Evolutionary conservation across 2,888 invertebrate species (phyloP).

Genomic region (Oegoconia quadripuncta): DNA sequence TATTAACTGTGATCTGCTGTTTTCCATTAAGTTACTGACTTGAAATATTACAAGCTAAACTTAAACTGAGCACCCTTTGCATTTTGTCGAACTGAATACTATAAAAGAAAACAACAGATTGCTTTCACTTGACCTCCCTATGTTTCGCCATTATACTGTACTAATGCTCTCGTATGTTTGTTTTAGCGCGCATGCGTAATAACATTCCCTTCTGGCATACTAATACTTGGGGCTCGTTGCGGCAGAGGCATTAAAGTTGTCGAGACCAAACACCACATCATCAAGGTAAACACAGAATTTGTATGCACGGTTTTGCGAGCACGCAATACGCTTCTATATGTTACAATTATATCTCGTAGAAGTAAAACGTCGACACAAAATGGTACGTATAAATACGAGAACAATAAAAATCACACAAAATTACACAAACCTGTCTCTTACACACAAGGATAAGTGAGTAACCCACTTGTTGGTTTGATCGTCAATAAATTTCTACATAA

Average conservation of each 20-base stretch:
- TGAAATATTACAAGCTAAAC: background rate
- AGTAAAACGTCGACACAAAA: conserved; percentile 19
- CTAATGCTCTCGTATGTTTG: conserved; percentile 75
- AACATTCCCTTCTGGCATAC: conserved; percentile 80
- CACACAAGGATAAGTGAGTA: conserved; percentile 15
- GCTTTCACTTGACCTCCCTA: conserved; percentile 26
- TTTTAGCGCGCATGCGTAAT: conserved; percentile 79
- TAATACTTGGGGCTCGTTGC: conserved; percentile 68
- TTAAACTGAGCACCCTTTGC: background rate
- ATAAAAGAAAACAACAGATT: conserved; percentile 40
- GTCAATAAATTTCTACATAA: conserved; percentile 36
- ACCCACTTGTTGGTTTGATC: conserved; percentile 4
- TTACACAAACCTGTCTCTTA: conserved; percentile 9
- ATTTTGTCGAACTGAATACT: background rate
- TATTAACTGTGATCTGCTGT: conserved; percentile 41
- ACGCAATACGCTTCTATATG: conserved; percentile 34
- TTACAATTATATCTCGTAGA: conserved; percentile 21
- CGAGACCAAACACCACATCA: conserved; percentile 40
- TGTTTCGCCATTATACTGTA: conserved; percentile 42
- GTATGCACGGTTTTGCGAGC: conserved; percentile 39
- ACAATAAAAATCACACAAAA: conserved; percentile 17
- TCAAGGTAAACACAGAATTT: conserved; percentile 52
- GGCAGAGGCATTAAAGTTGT: conserved; percentile 52
- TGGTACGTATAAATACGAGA: conserved; percentile 50
- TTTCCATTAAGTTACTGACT: conserved; percentile 28